These are phyloP conservation scores for Epinephelus lanceolatus DNA, from an alignment of 2,113 vertebrate species.

Conservation along the genomic window DNA sequence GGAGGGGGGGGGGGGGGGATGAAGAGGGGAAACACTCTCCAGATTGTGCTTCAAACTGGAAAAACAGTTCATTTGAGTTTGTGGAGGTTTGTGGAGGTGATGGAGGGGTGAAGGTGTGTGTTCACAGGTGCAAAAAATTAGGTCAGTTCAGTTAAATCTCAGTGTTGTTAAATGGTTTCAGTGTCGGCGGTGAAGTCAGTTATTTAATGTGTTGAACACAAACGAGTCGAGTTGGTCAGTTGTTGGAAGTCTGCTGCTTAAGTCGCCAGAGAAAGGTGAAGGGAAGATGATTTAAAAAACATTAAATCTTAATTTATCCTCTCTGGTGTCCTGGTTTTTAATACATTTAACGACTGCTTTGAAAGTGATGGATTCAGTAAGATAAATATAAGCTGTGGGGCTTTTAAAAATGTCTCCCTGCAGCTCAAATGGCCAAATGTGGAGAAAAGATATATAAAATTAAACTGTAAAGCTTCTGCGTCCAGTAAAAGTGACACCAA, in stretches of 20 bases:
- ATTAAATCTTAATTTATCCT: too few species aligned
- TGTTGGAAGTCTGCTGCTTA: not conserved
- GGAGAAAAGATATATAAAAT: too few species aligned
- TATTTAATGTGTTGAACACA: too few species aligned
- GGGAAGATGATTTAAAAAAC: too few species aligned
- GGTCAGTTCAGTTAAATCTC: too few species aligned
- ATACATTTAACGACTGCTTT: not conserved
- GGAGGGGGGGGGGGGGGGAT: not conserved
- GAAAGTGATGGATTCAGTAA: not conserved
- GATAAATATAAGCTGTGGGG: not conserved
- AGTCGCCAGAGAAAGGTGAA: not conserved
- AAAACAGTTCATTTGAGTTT: not conserved
- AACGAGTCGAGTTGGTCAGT: too few species aligned
- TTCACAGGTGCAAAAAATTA: not conserved
- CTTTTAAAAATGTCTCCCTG: not conserved
- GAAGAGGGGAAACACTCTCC: not conserved
- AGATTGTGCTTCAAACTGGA: slow-evolving; percentile 7
- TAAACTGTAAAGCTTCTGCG: not conserved
- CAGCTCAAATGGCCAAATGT: not conserved
- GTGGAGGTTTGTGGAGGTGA: not conserved
- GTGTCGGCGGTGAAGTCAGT: too few species aligned
- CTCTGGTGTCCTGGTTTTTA: not conserved
- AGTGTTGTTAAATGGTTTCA: too few species aligned
- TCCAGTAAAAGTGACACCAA: not conserved
- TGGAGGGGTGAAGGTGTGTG: not conserved